Base-by-base conservation (phyloP, 1,140 invertebrate genomes). In the Brachionus sp. region DNA sequence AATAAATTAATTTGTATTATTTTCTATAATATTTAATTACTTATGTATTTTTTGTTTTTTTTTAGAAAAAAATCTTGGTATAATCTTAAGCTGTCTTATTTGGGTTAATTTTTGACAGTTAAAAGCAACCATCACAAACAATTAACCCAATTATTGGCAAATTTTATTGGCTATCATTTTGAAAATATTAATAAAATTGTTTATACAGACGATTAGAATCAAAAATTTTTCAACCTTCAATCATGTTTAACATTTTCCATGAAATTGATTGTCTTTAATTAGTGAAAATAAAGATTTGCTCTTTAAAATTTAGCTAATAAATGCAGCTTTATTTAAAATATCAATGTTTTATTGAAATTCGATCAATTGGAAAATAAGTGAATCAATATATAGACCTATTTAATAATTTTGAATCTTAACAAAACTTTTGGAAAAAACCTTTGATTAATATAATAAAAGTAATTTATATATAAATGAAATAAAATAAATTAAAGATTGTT, bases 71-170 rank as follows among this genome's bases (percentile, higher is more conserved):
- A 35, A 66, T 23, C 12, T 23, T 66, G 25, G 25, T 16, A 10
- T 7, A 35, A 12, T 25, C 57, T 12, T 66, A 33, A 66, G 64
- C 64, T 66, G 25, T 33, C 64, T 66, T 66, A 66, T 66, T 66
- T 66, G 64, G 64, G 64, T 66, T 66, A 66, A 66, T 66, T 66
- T 37, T 66, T 66, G 64, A 33, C 33, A 33, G 25, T 66, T 66
- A 33, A 33, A 33, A 33, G 13, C 25, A 66, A 66, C 33, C 64
- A 66, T 29, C 33, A 12, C 29, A 66, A 66, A 4, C 64, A 66
- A 66, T 66, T 66, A 66, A 66, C 64, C 64, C 33, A 66, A 66
- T 66, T 66, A n/a, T 13, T 66, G 25, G 25, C 0, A 66, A 19
- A 57, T 57, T 57, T 57, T 23, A 57, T 57, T 25, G 50, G 50